Evolutionary conservation across 2,113 vertebrate species (phyloP), one percentile per base, ranked within the genome.

Genomic region (Dryoscopus gambensis): DNA sequence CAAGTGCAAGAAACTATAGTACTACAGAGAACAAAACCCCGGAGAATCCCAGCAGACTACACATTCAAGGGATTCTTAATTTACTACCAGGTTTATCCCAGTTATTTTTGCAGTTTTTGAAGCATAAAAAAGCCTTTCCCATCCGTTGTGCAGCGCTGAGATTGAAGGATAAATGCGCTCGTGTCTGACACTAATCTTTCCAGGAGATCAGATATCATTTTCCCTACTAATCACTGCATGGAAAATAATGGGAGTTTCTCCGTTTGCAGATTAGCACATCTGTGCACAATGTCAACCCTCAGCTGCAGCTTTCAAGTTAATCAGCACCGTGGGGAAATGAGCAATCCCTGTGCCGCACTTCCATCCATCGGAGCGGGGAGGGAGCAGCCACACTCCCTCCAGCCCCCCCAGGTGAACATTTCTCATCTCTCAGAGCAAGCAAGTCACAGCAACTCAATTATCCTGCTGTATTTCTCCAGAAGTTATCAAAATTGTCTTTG

Each of bases 301-400:
- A 84, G 96, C 88, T 96, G 95, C 73, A 73, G 89, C 93, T 87
- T 96, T 92, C 96, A 63, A 86, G 71, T 90, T 95, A 94, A 96
- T 93, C 93, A 95, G 93, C 95, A 92, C 92, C 64, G 30, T 16
- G 83, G 96, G 95, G 95, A 93, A 90, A 93, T 10, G 33, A 84
- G 89, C 73, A 52, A 37, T 67, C 88, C 87, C 81, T 40, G 59
- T 22, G 4, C 84, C 6, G 90, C 92, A 64, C 35, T 35, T 40
- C n/a, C 89, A 68, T 42, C 81, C 33, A 17, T 6, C 5, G 3
- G 14, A 68, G 84, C 44, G 4, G 33, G 69, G 90, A 63, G 19
- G 79, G 82, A 77, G 93, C 83, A 46, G 53, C 25, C 76, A 46
- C 15, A 1, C 65, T 55, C 84, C 70, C 84, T 69, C 17, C 25